Evolutionary conservation across 1,140 invertebrate species (phyloP), one percentile per base, ranked within the genome.

Genomic region (Meloidogyne floridensis): DNA sequence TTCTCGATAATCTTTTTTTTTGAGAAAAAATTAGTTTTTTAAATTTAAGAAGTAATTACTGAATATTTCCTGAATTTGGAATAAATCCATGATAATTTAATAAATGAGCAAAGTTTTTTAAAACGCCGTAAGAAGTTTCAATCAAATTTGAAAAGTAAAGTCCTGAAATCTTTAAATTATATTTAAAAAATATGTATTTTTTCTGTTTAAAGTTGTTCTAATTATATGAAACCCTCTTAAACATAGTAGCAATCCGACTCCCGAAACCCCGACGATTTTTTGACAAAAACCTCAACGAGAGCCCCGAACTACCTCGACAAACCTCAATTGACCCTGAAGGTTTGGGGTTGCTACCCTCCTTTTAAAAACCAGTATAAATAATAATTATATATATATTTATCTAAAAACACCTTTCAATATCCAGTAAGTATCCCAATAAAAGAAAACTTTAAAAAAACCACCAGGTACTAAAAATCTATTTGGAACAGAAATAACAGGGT

Each of bases 401-500:
- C 6, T n/a, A 20, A 10, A 43, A 42, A 11, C 2, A 2, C 95
- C 95, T 83, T 94, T 93, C 47, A 96, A 92, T 47, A 96, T 95
- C 95, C 95, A 96, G 89, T 95, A 96, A 0, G 95, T 95, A 87
- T 96, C 95, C 95, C 95, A 96, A 90, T 96, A 96, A 90, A 96
- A 97, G 87, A 95, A 87, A 9, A 95, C 93, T 75, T 91, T 88
- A 90, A 97, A 97, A 74, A 95, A 91, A 7, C 95, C 95, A 54
- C 96, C 96, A 43, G 96, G 96, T 0, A 97, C 94, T 82, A 97
- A 95, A 20, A 96, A 94, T 0, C 95, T 94, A 90, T 97, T 93
- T 2, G 94, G 93, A 7, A 96, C 94, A 83, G 95, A 94, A 78
- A 96, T 94, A 74, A 95, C 94, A 20, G 94, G 95, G 82, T 90